Evolutionary conservation across 2,888 invertebrate genomes (phyloP), one percentile per base, ranked within the genome.

Genomic region (Ophion ventricosus): DNA sequence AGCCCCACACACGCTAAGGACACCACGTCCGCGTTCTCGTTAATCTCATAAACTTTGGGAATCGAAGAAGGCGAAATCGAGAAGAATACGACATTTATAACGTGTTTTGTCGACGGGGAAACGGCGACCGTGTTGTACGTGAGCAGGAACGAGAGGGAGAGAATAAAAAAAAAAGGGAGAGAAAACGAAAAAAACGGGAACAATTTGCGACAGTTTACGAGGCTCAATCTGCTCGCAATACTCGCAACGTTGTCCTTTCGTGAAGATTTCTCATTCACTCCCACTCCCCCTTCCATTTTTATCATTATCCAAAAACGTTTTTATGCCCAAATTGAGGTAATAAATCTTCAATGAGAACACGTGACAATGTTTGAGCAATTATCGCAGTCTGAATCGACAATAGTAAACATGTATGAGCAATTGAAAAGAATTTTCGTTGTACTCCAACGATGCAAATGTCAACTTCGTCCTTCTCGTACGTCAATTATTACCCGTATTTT

Each of bases 21-120:
- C 64, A n/a, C 73, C 80, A 80, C 77, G 80, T 82, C 77, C 82
- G 77, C 85, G 78, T 82, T 85, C 82, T 84, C 85, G 82, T 85
- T 80, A 85, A 82, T 85, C 82, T 82, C 82, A 85, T 85, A 85
- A 85, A 85, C 85, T 85, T 82, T 66, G 73, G 56, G 73, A 76
- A 82, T 80, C 82, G 80, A 77, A 82, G 72, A 56, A 70, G 79
- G 67, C 72, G 76, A 80, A 85, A 82, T 80, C 82, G 76, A 82
- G 76, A 74, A 73, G 85, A 80, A 82, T 82, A 82, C 85, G 85
- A 85, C 85, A 73, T 85, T 84, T 84, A 84, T 84, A 84, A 79
- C 84, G 57, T 84, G 85, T 85, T 85, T 82, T 80, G 82, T 82
- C 85, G 80, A 70, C 43, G 35, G 54, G 59, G 35, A 64, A 67